Evolutionary conservation across 2,113 vertebrate genomes (phyloP).

Genomic region (Cinclus cinclus): DNA sequence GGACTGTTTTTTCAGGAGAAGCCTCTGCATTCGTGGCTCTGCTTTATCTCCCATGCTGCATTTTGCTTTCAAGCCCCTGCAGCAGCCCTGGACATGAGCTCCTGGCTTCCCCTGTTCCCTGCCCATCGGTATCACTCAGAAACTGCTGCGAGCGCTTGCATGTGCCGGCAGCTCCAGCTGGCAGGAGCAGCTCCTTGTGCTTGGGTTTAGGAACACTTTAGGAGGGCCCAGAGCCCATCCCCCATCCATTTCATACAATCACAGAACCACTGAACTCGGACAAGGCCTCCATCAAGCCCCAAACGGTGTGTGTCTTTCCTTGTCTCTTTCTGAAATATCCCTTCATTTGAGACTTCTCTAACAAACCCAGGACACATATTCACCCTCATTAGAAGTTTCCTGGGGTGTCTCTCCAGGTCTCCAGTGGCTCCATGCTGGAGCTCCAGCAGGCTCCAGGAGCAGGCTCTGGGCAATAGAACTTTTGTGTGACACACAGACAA

Average conservation of each 20-base stretch:
- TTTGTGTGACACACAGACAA: background rate
- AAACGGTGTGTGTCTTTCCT: background rate
- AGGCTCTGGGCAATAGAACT: background rate
- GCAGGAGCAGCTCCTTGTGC: background rate
- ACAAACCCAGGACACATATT: background rate
- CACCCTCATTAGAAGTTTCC: background rate
- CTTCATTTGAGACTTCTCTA: background rate
- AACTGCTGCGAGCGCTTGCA: background rate
- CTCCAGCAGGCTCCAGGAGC: background rate
- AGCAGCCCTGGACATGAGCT: background rate
- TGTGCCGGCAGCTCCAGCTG: background rate
- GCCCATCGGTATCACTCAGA: background rate
- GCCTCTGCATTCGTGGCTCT: background rate
- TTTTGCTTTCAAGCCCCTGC: background rate
- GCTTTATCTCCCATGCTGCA: rapidly evolving
- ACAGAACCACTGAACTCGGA: background rate
- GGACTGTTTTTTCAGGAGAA: background rate
- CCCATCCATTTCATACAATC: background rate
- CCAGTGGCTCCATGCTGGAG: background rate
- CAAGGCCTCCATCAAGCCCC: background rate
- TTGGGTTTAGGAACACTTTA: background rate
- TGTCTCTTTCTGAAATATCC: background rate
- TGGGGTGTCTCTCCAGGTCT: background rate
- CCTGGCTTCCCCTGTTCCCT: background rate
- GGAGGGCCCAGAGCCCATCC: background rate